Evolutionary conservation across 2,888 invertebrate genomes (phyloP).

Genomic region (Celastrina argiolus): DNA sequence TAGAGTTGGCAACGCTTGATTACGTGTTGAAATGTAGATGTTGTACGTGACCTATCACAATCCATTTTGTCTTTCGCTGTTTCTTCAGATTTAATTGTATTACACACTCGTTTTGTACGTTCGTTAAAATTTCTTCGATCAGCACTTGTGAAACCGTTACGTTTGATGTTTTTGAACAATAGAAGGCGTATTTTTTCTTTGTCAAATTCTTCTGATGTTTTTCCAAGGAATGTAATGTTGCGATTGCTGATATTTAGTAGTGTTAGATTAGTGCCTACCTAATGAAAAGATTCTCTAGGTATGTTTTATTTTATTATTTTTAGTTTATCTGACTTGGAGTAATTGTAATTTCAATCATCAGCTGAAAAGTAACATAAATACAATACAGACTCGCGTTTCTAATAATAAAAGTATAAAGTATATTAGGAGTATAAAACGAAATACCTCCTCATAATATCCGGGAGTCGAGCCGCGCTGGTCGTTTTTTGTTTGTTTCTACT

Average conservation of each 20-base stretch:
- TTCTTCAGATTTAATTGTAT: conserved; percentile 3
- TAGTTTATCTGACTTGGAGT: neutral
- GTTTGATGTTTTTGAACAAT: conserved; percentile 3
- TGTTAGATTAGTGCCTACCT: no score
- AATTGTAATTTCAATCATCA: neutral
- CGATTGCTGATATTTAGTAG: no score
- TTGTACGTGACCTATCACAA: conserved; percentile 19
- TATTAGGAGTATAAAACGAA: conserved; percentile 12
- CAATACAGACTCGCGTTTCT: neutral
- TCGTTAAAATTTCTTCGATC: neutral
- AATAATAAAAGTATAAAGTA: conserved; percentile 9
- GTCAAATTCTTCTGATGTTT: neutral
- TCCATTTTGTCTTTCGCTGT: conserved; percentile 11
- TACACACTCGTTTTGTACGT: conserved; percentile 7
- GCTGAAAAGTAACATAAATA: neutral
- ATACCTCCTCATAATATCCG: conserved; percentile 18
- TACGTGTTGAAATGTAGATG: conserved; percentile 1
- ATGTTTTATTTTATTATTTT: no score
- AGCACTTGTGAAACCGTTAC: neutral
- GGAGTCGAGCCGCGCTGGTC: neutral
- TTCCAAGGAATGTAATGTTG: no score
- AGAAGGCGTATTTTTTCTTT: neutral
- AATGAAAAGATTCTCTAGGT: no score
- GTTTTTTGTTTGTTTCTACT: conserved; percentile 4
- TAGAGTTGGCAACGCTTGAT: neutral